These are phyloP conservation scores for Hydropsyche tenuis DNA, from an alignment of 1,140 invertebrate genomes.

Conservation along the genomic window DNA sequence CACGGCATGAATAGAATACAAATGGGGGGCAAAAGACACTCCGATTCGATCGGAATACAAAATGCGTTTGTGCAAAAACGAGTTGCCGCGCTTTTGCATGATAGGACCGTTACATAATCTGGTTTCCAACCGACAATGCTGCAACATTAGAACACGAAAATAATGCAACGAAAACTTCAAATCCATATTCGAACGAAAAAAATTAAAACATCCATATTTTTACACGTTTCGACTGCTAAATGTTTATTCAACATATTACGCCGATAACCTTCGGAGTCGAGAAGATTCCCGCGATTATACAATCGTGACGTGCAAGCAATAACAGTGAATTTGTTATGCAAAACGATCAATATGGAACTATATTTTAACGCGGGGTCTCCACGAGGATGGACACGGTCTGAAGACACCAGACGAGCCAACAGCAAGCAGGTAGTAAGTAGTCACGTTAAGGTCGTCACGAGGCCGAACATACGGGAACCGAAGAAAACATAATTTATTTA, in stretches of 20 bases:
- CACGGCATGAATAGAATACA: neutral
- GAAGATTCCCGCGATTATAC: too few species aligned
- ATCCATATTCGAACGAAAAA: neutral
- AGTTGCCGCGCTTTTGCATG: neutral
- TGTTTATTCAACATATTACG: too few species aligned
- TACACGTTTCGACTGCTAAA: too few species aligned
- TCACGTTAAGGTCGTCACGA: neutral
- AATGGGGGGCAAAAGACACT: neutral
- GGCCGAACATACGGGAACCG: slow-evolving; percentile 6
- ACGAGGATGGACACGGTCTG: slow-evolving; percentile 17
- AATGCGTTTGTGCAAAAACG: neutral
- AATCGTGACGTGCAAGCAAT: neutral
- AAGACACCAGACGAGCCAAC: neutral
- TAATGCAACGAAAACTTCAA: neutral
- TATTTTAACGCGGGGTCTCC: too few species aligned
- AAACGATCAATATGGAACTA: neutral
- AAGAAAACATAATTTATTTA: slow-evolving; percentile 9
- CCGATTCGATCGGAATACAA: too few species aligned
- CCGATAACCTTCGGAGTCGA: too few species aligned
- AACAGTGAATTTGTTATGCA: neutral
- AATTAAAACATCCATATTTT: too few species aligned
- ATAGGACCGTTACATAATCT: slow-evolving; percentile 7
- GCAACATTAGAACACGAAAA: neutral
- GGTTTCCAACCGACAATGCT: neutral
- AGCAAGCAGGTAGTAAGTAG: neutral